These are phyloP conservation scores for Scophthalmus maximus DNA, from an alignment of 2,113 vertebrate species.

Conservation along the genomic window DNA sequence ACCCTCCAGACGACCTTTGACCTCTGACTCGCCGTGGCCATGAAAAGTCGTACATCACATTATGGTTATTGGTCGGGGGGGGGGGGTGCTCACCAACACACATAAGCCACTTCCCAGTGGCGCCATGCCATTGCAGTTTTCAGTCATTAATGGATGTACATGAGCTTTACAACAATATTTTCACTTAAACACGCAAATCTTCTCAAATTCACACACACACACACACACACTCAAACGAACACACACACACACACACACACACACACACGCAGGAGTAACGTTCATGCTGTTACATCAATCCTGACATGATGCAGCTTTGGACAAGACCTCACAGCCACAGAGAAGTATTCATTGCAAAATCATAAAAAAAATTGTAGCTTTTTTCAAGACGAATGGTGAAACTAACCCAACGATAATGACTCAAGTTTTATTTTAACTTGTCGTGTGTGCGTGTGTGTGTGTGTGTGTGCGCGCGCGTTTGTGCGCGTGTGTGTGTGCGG, in stretches of 20 bases:
- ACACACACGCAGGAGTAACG: not conserved
- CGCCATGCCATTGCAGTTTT: not conserved
- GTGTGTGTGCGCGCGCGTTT: no score
- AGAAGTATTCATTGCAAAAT: no score
- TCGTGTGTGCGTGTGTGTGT: no score
- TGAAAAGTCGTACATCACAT: slow-evolving; percentile 40
- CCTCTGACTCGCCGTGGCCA: slow-evolving; percentile 41
- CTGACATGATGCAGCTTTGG: not conserved
- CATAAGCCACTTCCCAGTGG: slow-evolving; percentile 19
- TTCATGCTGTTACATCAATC: not conserved
- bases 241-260: not conserved
- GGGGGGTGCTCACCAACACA: not conserved
- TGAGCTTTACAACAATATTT: slow-evolving; percentile 32
- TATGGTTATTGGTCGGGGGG: slow-evolving; percentile 1
- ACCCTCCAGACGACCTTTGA: slow-evolving; percentile 36
- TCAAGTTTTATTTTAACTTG: no score
- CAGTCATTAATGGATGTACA: slow-evolving; percentile 13
- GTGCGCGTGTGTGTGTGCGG: no score
- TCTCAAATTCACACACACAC: not conserved
- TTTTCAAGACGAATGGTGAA: no score
- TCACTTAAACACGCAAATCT: not conserved
- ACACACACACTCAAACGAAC: no score
- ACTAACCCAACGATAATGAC: no score
- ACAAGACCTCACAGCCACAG: not conserved
- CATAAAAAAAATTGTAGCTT: no score